Evolutionary conservation across 2,888 invertebrate genomes (phyloP), one percentile per base, ranked within the genome.

Genomic region (Agrotis exclamationis): DNA sequence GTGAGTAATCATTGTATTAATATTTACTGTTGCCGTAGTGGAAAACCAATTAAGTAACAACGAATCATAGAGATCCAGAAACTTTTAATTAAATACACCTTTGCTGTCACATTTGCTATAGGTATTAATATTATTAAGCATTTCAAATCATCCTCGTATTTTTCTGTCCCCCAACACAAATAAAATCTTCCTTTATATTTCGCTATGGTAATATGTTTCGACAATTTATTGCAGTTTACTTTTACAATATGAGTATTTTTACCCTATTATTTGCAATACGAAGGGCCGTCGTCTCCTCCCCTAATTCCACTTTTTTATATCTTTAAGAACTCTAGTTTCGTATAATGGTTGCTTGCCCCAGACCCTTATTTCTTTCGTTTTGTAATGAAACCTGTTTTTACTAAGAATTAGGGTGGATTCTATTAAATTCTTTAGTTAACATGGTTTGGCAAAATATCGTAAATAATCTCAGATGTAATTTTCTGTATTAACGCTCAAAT

Each of bases 171-270:
- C 45, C 13, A 7, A 28, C 57, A 50, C 57, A 50, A 74, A 77
- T 60, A 58, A 65, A 70, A 80, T 48, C n/a, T 57, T n/a, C 28
- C 39, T 63, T 22, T 66, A 74, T 54, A 33, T 67, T 67, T 50
- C 47, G 33, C 54, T 66, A 75, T 60, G 59, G 24, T 58, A 70
- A 80, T 80, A 77, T 62, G 45, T 80, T 76, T 56, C 18, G 20
- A 75, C 16, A 74, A 68, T 63, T 68, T 68, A 79, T 82, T 68
- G 45, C 56, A 33, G 59, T 58, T 70, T 80, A 75, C 65, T 76
- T 69, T 59, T 56, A 76, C 54, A 78, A 63, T 65, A 79, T 64
- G 63, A 45, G 39, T 67, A 59, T 60, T 58, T 63, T 44, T 0
- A 24, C 58, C 74, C 54, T 74, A 53, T 51, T 76, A 58, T 80